Percentiles rank a stretch among this genome's conserved stretches.
phyloP scores from a whole-genome alignment of 2,888 invertebrate species.

The Dicyrtomina minuta region DNA sequence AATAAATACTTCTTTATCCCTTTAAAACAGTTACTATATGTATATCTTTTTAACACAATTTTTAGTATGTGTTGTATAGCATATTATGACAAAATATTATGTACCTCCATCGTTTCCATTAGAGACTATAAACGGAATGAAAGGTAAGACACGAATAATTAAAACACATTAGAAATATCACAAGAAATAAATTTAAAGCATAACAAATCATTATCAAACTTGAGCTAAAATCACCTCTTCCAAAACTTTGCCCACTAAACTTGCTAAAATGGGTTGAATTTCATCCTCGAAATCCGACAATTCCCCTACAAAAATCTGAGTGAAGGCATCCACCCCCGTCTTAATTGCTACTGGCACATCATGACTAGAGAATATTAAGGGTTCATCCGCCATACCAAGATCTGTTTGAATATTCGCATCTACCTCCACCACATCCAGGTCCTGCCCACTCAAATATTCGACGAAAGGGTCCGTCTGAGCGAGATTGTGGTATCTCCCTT shows the following conservation, averaged over 20 bases:
- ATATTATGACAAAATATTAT: too few species aligned
- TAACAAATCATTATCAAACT: not conserved
- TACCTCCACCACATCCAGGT: slow-evolving; percentile 36
- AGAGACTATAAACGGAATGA: slow-evolving; percentile 34
- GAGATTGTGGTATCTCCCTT: slow-evolving; percentile 79
- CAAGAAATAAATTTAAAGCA: not conserved
- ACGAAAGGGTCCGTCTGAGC: slow-evolving; percentile 88
- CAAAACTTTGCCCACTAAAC: slow-evolving; percentile 82
- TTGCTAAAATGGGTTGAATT: slow-evolving; percentile 85
- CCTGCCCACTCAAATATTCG: slow-evolving; percentile 64
- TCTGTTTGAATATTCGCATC: slow-evolving; percentile 52
- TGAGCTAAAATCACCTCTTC: slow-evolving; percentile 64
- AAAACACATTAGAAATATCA: not conserved
- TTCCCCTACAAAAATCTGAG: slow-evolving; percentile 88
- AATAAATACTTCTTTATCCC: not conserved
- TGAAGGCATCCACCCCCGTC: slow-evolving; percentile 75
- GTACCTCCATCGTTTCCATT: slow-evolving; percentile 48
- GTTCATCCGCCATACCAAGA: slow-evolving; percentile 67
- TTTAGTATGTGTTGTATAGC: too few species aligned
- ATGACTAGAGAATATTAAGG: slow-evolving; percentile 58
- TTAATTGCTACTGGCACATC: slow-evolving; percentile 78
- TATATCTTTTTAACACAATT: slow-evolving; percentile 4
- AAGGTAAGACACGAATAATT: not conserved
- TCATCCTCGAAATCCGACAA: slow-evolving; percentile 89
- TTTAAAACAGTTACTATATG: not conserved